Evolutionary conservation across 2,113 vertebrate species (phyloP), one percentile per base, ranked within the genome.

Genomic region (Lonchura striata): DNA sequence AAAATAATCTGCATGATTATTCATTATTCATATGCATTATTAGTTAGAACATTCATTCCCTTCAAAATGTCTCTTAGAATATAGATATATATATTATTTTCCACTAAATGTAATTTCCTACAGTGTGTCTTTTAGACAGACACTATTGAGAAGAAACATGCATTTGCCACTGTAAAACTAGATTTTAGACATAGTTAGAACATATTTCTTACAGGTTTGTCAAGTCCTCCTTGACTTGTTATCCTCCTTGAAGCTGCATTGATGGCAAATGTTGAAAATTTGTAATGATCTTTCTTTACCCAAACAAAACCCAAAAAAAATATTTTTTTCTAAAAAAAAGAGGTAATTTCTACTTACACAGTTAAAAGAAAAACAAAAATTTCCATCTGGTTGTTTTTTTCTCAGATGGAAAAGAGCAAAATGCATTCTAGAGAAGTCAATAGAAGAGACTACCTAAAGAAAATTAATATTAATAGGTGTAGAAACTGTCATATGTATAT

Each of bases 391-490:
- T 4, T 7, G 24, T 76, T 84, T 79, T 72, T 5, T 79, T 77
- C 64, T 60, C 37, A 64, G 19, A 49, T 53, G 5, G 56, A 82
- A 91, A 93, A 64, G 21, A 69, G 10, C 7, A 70, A 68, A 83
- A 20, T 39, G 46, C 18, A 22, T 83, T 35, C 83, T 69, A 53
- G 42, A 96, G 30, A 71, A 77, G 16, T 37, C 19, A 86, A 70
- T 96, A 52, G 50, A 91, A 65, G 44, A 83, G 30, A 77, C 57
- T 78, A 65, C 56, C 31, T 42, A 92, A 77, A 96, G 94, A 81
- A 96, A 96, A 97, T 93, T 93, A 94, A 92, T 88, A 94, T 80
- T 70, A 83, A 85, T 27, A 49, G 81, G 33, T 86, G 57, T 60
- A 77, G 49, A 94, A 96, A 71, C 37, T 96, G 87, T 94, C 86